phyloP scores from a whole-genome alignment of 1,140 invertebrate genomes.

The Zelostemma sp. region DNA sequence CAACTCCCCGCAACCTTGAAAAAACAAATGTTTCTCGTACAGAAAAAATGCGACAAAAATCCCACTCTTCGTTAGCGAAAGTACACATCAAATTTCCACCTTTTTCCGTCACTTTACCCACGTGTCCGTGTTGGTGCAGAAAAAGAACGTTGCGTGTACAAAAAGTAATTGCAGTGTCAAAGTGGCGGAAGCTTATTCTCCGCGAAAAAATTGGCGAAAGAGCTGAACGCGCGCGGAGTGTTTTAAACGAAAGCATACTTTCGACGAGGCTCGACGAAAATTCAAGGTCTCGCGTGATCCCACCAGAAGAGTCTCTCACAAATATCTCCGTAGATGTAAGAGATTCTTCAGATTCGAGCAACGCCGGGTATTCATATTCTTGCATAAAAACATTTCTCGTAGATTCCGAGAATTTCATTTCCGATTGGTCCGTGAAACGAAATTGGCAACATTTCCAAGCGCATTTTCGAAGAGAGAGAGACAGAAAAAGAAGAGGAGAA shows the following conservation, averaged over 20 bases:
- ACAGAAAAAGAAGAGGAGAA: slow-evolving; percentile 1
- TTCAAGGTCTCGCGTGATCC: neutral
- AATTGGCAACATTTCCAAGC: no score
- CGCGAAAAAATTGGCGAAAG: neutral
- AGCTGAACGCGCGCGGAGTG: neutral
- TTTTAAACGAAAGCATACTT: neutral
- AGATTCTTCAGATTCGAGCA: neutral
- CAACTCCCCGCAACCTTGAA: slow-evolving; percentile 87
- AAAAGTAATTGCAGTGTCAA: slow-evolving; percentile 1
- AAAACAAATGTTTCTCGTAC: no score
- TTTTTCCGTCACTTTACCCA: no score
- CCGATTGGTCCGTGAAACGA: no score
- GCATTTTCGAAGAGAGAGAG: neutral
- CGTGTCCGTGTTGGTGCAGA: neutral
- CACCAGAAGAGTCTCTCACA: neutral
- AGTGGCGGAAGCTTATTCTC: neutral
- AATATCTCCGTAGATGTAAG: neutral
- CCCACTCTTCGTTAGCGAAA: no score
- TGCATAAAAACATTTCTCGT: no score
- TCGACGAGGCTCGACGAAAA: neutral
- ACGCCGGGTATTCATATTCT: neutral
- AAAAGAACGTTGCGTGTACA: neutral
- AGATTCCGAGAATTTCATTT: no score
- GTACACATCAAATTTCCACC: no score
- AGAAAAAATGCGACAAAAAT: no score